These are phyloP conservation scores for Trogon melanurus DNA, from an alignment of 2,113 vertebrate genomes.

Conservation along the genomic window DNA sequence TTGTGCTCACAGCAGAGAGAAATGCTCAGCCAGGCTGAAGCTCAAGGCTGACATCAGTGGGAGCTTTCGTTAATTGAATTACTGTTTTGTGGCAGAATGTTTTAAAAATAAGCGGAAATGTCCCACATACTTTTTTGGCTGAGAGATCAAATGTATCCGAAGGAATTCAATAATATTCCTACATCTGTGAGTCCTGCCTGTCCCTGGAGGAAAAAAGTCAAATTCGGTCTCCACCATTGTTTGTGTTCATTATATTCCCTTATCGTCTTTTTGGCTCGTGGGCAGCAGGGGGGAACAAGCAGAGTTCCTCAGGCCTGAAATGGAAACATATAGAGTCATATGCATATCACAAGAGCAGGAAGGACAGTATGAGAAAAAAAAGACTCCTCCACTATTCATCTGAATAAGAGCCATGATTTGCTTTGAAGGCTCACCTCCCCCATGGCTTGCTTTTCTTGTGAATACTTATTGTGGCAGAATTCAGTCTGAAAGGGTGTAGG, in stretches of 20 bases:
- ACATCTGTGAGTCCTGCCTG: conserved; percentile 69
- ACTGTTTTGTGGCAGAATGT: conserved; percentile 69
- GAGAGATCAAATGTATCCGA: conserved; percentile 69
- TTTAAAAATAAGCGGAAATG: conserved; percentile 72
- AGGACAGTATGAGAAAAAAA: conserved; percentile 47
- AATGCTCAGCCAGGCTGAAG: conserved; percentile 21
- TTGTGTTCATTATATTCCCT: conserved; percentile 62
- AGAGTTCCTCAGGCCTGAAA: conserved; percentile 36
- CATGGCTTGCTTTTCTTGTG: conserved; percentile 29
- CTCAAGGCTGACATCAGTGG: conserved; percentile 63
- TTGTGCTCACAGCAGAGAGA: conserved; percentile 11
- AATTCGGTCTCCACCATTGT: conserved; percentile 54
- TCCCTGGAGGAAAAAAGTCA: conserved; percentile 50
- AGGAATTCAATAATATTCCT: conserved; percentile 74
- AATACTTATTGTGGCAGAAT: conserved; percentile 20
- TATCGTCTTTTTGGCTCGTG: conserved; percentile 35
- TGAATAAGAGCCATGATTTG: conserved; percentile 2
- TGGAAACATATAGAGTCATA: conserved; percentile 59
- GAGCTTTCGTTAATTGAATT: conserved; percentile 67
- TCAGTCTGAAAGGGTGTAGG: conserved; percentile 39
- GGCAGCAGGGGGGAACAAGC: conserved; percentile 42
- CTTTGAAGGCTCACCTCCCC: conserved; percentile 47
- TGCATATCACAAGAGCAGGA: conserved; percentile 46
- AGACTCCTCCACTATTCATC: conserved; percentile 37
- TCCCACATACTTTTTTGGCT: conserved; percentile 67